Percentiles rank a stretch among this genome's conserved stretches.
phyloP scores from a whole-genome alignment of 35 echinoderm and acorn worm species.

The Ophioderma brevispina region DNA sequence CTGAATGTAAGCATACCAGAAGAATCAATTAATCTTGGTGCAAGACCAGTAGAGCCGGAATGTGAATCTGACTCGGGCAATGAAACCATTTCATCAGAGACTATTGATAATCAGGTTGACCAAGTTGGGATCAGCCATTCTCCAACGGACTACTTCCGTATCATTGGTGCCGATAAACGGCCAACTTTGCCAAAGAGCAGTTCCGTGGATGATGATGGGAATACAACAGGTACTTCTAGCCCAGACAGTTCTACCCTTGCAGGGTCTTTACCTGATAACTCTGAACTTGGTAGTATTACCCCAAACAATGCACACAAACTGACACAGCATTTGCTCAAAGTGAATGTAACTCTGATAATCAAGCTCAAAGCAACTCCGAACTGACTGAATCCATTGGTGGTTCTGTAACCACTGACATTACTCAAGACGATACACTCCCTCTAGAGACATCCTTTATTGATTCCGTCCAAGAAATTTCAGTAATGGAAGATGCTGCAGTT shows the following conservation, averaged over 20 bases:
- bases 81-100: slow-evolving; percentile 96
- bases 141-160: slow-evolving; percentile 51
- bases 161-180: neutral
- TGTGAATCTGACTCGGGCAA: slow-evolving; percentile 96
- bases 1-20: slow-evolving; percentile 62
- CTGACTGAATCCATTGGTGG: neutral
- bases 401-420: neutral
- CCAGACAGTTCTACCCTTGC: neutral
- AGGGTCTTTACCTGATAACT: neutral
- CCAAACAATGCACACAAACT: no score
- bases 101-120: slow-evolving; percentile 69
- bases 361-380: no score
- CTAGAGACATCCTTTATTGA: neutral
- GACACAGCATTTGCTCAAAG: no score
- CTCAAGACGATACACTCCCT: neutral
- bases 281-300: no score
- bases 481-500: neutral
- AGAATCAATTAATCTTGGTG: slow-evolving; percentile 5
- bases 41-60: slow-evolving; percentile 46
- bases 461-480: neutral
- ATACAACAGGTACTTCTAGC: neutral
- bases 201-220: neutral
- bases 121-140: slow-evolving; percentile 45
- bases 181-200: no score
- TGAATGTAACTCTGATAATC: no score